Percentiles rank a stretch among this genome's conserved stretches.
Evolutionary conservation across 2,113 vertebrate genomes (phyloP).

Genomic region (Cyprinus carpio): DNA sequence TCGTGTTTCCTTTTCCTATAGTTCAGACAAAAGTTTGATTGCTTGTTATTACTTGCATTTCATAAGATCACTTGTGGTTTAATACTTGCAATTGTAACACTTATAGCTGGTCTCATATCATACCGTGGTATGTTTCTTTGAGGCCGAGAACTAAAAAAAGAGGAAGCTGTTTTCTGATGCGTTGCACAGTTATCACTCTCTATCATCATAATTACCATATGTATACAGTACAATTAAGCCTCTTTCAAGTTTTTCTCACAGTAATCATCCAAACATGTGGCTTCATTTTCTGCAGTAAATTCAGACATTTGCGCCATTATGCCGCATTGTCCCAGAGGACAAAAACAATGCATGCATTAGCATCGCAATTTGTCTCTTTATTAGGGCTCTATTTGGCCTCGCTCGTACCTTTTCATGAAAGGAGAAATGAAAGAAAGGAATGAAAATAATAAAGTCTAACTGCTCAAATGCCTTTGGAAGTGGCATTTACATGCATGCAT

Average conservation of each 20-base stretch:
- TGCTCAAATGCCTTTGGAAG: neutral
- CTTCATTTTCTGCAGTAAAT: conserved; percentile 24
- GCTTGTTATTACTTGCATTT: neutral
- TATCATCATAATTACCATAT: conserved; percentile 31
- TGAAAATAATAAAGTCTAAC: neutral
- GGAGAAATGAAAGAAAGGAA: neutral
- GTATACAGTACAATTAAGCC: conserved; percentile 47
- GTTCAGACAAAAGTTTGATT: neutral
- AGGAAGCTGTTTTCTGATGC: conserved; percentile 5
- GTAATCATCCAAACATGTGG: conserved; percentile 43
- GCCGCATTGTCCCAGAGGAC: conserved; percentile 18
- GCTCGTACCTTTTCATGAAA: conserved; percentile 5
- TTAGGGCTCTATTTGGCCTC: conserved; percentile 20
- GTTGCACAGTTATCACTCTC: conserved; percentile 7
- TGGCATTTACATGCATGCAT: neutral
- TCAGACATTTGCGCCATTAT: conserved; percentile 37
- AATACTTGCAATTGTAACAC: neutral
- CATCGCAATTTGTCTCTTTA: conserved; percentile 19
- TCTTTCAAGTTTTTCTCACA: conserved; percentile 36
- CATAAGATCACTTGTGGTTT: conserved; percentile 1
- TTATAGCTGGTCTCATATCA: neutral
- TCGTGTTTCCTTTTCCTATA: neutral
- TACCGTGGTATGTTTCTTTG: neutral
- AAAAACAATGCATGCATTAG: conserved; percentile 38
- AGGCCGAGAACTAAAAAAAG: neutral